Percentiles rank a stretch among this genome's conserved stretches.
phyloP scores from a whole-genome alignment of 2,113 vertebrate genomes.

The Coryphaenoides rupestris region DNA sequence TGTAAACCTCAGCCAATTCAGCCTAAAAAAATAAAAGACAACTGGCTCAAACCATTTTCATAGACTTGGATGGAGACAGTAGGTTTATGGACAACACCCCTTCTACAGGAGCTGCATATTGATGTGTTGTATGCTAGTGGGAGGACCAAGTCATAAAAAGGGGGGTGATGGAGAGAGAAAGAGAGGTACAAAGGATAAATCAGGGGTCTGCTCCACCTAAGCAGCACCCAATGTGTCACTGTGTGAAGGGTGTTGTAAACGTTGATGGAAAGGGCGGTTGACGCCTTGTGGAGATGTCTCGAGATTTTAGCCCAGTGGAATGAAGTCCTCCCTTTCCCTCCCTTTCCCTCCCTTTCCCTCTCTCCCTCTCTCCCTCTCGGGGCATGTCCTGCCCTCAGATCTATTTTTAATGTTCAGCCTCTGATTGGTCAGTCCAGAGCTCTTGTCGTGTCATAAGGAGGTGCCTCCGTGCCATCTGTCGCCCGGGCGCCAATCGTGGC shows the following conservation, averaged over 20 bases:
- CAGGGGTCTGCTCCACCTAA: constrained; percentile 15
- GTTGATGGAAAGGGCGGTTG: constrained; percentile 23
- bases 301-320: constrained; percentile 47
- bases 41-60: no score
- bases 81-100: no score
- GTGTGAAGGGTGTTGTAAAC: constrained; percentile 20
- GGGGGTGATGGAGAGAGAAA: constrained; percentile 12
- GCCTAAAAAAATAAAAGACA: no score
- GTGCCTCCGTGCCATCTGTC: constrained; percentile 72
- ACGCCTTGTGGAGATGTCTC: constrained; percentile 29
- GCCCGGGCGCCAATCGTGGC: constrained; percentile 49
- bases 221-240: constrained; percentile 4
- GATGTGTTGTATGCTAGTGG: no score
- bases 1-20: no score
- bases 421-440: constrained; percentile 63
- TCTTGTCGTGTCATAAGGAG: constrained; percentile 63
- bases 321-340: constrained; percentile 40
- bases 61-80: no score
- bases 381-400: constrained; percentile 49
- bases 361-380: constrained; percentile 39
- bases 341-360: no score
- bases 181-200: constrained; percentile 2
- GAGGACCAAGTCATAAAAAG: no score
- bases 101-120: no score
- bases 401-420: constrained; percentile 60